phyloP scores from a whole-genome alignment of 2,797 vertebrate species.

The Dallia pectoralis region DNA sequence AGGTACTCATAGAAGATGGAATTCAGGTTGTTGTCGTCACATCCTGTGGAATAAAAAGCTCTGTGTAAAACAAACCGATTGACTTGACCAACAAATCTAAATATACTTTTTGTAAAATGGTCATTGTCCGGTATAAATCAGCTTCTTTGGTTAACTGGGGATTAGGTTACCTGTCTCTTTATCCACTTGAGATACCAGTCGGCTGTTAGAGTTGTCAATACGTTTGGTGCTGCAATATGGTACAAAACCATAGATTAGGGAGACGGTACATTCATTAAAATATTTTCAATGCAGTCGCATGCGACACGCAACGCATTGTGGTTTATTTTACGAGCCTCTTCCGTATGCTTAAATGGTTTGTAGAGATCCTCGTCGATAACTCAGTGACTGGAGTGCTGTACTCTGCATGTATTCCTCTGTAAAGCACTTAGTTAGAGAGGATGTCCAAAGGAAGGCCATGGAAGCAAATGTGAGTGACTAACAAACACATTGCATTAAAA shows the following conservation, averaged over 20 bases:
- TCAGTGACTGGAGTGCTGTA: slow-evolving; percentile 7
- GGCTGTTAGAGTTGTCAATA: slow-evolving; percentile 93
- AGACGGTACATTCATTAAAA: not conserved
- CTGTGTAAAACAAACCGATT: not conserved
- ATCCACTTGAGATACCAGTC: slow-evolving; percentile 92
- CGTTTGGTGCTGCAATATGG: slow-evolving; percentile 81
- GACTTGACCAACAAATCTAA: not conserved
- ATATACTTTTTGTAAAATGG: not conserved
- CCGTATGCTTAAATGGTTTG: slow-evolving; percentile 14
- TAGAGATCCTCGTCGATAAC: slow-evolving; percentile 33
- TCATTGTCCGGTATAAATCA: not conserved
- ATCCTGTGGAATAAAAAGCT: slow-evolving; percentile 69
- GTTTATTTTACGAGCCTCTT: slow-evolving; percentile 5
- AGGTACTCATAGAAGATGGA: slow-evolving; percentile 99
- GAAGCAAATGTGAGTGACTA: not conserved
- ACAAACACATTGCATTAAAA: not conserved
- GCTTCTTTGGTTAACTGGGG: not conserved
- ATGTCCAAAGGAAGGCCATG: not conserved
- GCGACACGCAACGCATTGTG: slow-evolving; percentile 4
- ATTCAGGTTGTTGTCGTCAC: slow-evolving; percentile 98
- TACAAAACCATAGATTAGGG: not conserved
- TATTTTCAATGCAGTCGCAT: not conserved
- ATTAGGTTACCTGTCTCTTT: slow-evolving; percentile 85
- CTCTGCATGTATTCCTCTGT: slow-evolving; percentile 16
- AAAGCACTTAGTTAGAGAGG: not conserved